Conservation (phyloP, 2,888 invertebrate genomes). For the Nyleta sp. region DNA sequence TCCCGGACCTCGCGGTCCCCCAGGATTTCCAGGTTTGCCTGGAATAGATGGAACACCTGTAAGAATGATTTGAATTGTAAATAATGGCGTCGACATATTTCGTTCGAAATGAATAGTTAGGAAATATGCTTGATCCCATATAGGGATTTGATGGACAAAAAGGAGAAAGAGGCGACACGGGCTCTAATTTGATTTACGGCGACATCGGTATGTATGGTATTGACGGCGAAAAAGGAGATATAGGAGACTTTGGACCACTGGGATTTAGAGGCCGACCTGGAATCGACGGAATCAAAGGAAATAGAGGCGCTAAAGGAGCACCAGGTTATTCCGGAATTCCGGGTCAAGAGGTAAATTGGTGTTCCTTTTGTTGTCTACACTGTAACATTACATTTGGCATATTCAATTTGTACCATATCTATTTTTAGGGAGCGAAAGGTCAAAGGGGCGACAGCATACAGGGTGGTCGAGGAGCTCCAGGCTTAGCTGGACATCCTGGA, state of each 20-base stretch:
- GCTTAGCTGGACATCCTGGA: constrained; percentile 84
- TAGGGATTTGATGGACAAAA: constrained; percentile 83
- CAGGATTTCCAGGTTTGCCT: constrained; percentile 83
- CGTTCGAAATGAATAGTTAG: constrained; percentile 1
- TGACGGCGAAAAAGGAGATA: constrained; percentile 72
- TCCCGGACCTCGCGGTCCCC: constrained; percentile 82
- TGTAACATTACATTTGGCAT: not conserved
- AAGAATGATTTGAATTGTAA: constrained; percentile 46
- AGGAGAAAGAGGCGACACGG: constrained; percentile 86
- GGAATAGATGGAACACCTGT: constrained; percentile 83
- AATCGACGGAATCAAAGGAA: constrained; percentile 77
- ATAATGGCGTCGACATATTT: not conserved
- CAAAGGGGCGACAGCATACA: constrained; percentile 83
- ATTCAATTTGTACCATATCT: not conserved
- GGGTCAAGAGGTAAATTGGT: constrained; percentile 80
- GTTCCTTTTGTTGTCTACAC: too few relatives aligned
- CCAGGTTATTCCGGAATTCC: constrained; percentile 83
- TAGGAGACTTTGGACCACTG: constrained; percentile 80
- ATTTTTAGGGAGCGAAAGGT: constrained; percentile 80
- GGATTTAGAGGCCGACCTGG: constrained; percentile 78
- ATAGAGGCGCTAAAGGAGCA: constrained; percentile 82
- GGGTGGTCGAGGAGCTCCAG: constrained; percentile 85
- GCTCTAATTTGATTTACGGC: constrained; percentile 84
- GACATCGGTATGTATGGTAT: constrained; percentile 84
- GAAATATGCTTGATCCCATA: not conserved